These are phyloP conservation scores for Platycnemis pennipes DNA, from an alignment of 2,888 invertebrate genomes.

Conservation along the genomic window DNA sequence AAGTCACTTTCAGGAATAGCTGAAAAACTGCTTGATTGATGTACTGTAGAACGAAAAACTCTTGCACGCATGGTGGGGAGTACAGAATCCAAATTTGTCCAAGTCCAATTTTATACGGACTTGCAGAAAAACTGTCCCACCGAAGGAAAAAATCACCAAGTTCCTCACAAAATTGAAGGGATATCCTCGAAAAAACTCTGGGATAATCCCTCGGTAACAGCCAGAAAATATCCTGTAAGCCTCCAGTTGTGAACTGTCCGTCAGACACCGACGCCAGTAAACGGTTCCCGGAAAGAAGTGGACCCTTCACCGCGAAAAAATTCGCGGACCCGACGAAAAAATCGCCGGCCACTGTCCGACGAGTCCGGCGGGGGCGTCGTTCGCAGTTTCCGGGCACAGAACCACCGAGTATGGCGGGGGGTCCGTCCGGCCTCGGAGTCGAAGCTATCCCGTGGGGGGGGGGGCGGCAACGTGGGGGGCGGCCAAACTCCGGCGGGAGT, in stretches of 20 bases:
- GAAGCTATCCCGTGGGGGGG: not conserved
- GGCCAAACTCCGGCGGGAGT: not conserved
- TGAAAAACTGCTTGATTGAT: not conserved
- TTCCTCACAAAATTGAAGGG: not conserved
- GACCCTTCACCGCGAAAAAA: constrained; percentile 3
- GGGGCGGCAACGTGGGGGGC: not conserved
- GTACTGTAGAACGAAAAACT: not conserved
- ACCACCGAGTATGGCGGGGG: not conserved
- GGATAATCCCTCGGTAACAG: not conserved
- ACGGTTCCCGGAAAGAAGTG: not conserved
- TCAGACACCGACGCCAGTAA: not conserved
- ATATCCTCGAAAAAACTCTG: not conserved
- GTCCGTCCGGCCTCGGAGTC: not conserved
- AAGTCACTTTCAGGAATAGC: not conserved
- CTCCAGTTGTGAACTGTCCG: not conserved
- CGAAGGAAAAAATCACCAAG: not conserved
- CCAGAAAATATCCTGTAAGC: not conserved
- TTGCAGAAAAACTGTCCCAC: not conserved
- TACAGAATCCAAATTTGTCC: not conserved
- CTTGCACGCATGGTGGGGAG: not conserved
- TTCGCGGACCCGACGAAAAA: not conserved
- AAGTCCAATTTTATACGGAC: not conserved
- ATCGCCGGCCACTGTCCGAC: not conserved
- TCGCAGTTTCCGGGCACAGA: not conserved
- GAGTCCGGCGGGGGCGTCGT: not conserved